Conservation (phyloP, 2,113 vertebrate genomes). For the Archocentrus centrarchus region DNA sequence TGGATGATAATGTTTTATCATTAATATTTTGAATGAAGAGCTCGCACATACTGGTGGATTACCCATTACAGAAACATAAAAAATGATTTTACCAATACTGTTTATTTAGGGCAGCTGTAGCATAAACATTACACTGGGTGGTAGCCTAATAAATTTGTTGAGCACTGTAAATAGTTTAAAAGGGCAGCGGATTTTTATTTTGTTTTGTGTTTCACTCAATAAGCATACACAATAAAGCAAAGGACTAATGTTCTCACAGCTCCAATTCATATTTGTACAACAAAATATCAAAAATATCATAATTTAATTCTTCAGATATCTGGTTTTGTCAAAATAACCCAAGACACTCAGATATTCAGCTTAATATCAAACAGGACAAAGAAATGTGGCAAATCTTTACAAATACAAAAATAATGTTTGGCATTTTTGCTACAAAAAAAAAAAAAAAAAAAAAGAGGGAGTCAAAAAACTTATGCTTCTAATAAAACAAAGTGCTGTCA, state of each 20-base stretch:
- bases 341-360: not conserved
- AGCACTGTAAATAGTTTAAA: not conserved
- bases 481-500: not conserved
- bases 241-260: not conserved
- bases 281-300: not conserved
- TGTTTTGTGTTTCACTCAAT: not conserved
- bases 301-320: not conserved
- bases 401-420: not conserved
- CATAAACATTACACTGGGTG: not conserved
- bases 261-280: not conserved
- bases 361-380: not conserved
- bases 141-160: not conserved
- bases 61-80: constrained; percentile 7
- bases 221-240: not conserved
- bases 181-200: not conserved
- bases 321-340: not conserved
- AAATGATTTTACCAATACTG: not conserved
- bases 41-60: not conserved
- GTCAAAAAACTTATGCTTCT: not conserved
- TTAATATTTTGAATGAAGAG: not conserved
- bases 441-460: not conserved
- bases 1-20: not conserved
- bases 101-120: not conserved
- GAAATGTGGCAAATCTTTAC: not conserved
- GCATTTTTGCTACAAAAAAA: not conserved